Evolutionary conservation across 1,140 invertebrate species (phyloP), one percentile per base, ranked within the genome.

Genomic region (Psix sp.): DNA sequence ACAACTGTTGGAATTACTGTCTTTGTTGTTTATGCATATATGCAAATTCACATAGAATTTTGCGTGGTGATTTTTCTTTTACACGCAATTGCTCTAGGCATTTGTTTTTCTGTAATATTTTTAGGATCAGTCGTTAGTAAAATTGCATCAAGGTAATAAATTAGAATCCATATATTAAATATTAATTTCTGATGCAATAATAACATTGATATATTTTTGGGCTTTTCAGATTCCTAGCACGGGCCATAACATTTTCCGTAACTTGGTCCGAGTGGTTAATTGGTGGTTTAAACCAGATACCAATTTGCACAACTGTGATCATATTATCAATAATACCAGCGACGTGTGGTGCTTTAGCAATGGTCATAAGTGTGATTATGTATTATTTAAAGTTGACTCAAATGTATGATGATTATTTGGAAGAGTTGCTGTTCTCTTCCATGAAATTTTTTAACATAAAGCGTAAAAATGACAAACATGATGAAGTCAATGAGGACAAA

Each of bases 401-500:
- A 2, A 72, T 72, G 68, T 72, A 72, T 13, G 59, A 93, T 81
- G 91, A 93, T 80, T 93, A 91, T 76, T 78, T 93, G 10, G 92
- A 93, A 84, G 90, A 92, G 78, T 88, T 91, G 10, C 76, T 87
- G 10, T 67, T 86, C 39, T 66, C 79, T 3, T 77, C 80, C 0
- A 74, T 87, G 7, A 77, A 59, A 15, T 46, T 65, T 46, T 65
- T 72, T 17, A 72, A 65, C 48, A 66, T 78, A 79, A 76, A 71
- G 9, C 42, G 35, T 62, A 60, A 5, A 77, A 68, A 21, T n/a
- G n/a, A n/a, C n/a, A n/a, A n/a, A n/a, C 7, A 62, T 1, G 16
- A 60, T 6, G 33, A 70, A 21, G 49, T 62, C 0, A 57, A 68
- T 9, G 39, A 80, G 36, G 67, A 24, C 35, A 74, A 49, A 17